phyloP scores from a whole-genome alignment of 2,888 invertebrate genomes.

The Clivina fossor region DNA sequence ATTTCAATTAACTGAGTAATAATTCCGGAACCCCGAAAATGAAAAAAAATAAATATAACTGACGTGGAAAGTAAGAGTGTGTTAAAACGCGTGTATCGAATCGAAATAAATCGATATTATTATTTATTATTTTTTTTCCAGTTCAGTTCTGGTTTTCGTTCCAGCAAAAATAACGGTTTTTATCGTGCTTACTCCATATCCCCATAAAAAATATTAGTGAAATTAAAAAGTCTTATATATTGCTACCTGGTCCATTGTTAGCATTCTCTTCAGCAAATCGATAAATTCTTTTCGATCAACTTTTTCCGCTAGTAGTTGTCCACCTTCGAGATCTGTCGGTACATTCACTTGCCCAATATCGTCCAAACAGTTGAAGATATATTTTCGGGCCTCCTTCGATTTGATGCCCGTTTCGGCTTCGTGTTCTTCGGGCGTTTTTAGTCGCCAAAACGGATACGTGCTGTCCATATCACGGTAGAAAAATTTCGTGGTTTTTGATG shows the following conservation, averaged over 20 bases:
- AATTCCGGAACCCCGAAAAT: too few species aligned
- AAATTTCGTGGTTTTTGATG: slow-evolving; percentile 98
- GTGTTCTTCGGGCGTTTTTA: slow-evolving; percentile 97
- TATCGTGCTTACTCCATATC: too few species aligned
- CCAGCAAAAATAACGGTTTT: too few species aligned
- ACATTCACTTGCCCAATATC: slow-evolving; percentile 97
- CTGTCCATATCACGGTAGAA: slow-evolving; percentile 96
- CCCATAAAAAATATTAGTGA: slow-evolving; percentile 7
- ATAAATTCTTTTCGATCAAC: slow-evolving; percentile 97
- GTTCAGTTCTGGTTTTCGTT: too few species aligned
- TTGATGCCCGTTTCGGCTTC: slow-evolving; percentile 97
- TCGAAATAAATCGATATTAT: too few species aligned
- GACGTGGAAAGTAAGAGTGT: too few species aligned
- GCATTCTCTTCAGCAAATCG: slow-evolving; percentile 95
- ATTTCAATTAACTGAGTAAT: too few species aligned
- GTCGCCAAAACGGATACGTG: slow-evolving; percentile 82
- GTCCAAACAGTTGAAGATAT: slow-evolving; percentile 98
- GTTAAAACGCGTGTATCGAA: too few species aligned
- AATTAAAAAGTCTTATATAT: slow-evolving; percentile 50
- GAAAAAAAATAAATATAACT: too few species aligned
- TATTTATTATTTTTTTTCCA: too few species aligned
- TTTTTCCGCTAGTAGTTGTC: slow-evolving; percentile 94
- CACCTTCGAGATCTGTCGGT: slow-evolving; percentile 95
- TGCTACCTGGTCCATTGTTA: slow-evolving; percentile 94
- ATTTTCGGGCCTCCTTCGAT: slow-evolving; percentile 98